These are phyloP conservation scores for Pterocles gutturalis DNA, from an alignment of 2,113 vertebrate genomes.

Conservation along the genomic window DNA sequence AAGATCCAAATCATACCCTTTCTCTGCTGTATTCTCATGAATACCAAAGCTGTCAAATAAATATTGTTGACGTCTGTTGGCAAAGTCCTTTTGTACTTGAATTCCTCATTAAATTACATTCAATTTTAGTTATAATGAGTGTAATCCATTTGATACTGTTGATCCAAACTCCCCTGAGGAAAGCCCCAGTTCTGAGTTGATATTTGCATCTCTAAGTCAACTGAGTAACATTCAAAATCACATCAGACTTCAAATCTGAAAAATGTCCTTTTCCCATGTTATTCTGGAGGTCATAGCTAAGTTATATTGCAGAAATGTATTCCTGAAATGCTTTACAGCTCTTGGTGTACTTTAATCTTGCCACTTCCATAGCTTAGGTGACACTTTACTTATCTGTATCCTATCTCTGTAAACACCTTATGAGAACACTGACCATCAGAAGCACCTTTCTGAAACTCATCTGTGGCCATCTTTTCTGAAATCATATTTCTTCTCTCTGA, in stretches of 20 bases:
- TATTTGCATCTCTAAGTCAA: constrained; percentile 7
- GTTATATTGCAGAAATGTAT: neutral
- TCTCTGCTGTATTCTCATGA: neutral
- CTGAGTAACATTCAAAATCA: neutral
- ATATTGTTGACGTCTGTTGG: neutral
- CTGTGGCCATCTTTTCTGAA: neutral
- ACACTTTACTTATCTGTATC: neutral
- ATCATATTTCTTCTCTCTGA: constrained; percentile 39
- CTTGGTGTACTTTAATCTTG: neutral
- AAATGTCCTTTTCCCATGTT: neutral
- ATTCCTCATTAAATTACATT: constrained; percentile 48
- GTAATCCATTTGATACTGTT: constrained; percentile 42
- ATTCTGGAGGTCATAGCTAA: neutral
- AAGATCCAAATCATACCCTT: neutral
- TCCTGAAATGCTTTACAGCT: neutral
- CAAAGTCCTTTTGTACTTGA: constrained; percentile 25
- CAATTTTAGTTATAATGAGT: constrained; percentile 49
- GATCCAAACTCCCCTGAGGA: neutral
- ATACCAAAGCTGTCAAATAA: constrained; percentile 13
- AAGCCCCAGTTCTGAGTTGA: neutral
- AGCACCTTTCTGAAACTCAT: constrained; percentile 36
- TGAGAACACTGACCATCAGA: neutral
- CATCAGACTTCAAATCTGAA: neutral
- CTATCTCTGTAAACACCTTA: neutral
- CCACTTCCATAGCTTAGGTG: neutral